phyloP scores from a whole-genome alignment of 2,113 vertebrate genomes.

The Parus major region DNA sequence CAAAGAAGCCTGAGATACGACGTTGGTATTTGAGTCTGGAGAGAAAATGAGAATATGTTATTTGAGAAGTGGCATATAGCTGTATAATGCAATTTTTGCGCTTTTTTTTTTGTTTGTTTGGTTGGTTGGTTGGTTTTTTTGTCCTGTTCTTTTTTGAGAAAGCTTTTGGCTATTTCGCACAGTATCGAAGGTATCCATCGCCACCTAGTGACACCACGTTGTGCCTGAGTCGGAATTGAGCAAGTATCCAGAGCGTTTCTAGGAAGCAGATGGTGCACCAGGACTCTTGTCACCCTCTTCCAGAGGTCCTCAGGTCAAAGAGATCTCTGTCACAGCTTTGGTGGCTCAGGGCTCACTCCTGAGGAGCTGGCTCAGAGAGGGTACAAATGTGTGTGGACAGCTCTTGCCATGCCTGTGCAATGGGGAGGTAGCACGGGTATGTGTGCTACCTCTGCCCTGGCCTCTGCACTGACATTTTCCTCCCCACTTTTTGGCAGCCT shows the following conservation, averaged over 20 bases:
- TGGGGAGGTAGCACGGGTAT: neutral
- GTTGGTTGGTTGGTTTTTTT: fast-evolving
- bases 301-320: neutral
- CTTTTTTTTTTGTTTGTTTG: neutral
- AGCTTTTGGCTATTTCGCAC: neutral
- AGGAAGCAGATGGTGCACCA: neutral
- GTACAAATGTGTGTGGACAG: neutral
- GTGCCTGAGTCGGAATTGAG: neutral
- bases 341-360: neutral
- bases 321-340: neutral
- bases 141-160: neutral
- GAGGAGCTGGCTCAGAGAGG: neutral
- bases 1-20: neutral
- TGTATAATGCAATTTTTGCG: neutral
- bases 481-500: neutral
- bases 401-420: neutral
- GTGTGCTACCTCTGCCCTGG: neutral
- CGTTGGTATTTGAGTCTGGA: neutral
- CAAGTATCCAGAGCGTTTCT: neutral
- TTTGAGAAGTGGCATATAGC: neutral
- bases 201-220: conserved; percentile 14
- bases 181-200: neutral
- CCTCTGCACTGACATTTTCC: neutral
- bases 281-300: neutral
- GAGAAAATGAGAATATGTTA: neutral